Evolutionary conservation across 2,888 invertebrate species (phyloP).

Genomic region (Chymomyza procnemis): DNA sequence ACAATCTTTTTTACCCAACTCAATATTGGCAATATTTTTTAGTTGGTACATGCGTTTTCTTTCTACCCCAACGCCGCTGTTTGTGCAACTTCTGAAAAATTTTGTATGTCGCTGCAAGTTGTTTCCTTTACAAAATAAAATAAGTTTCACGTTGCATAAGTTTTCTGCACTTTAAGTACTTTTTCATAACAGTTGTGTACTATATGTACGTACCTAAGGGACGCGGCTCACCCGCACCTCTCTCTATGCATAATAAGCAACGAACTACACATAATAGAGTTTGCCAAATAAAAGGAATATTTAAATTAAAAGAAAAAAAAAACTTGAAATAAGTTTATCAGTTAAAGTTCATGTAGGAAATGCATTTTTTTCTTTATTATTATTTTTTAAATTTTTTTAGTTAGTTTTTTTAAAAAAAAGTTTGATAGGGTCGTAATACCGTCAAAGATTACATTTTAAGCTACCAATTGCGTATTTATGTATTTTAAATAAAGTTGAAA

Average conservation of each 20-base stretch:
- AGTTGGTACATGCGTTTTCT: constrained; percentile 23
- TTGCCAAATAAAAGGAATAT: constrained; percentile 58
- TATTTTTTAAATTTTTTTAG: not conserved
- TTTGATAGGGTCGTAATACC: too few relatives aligned
- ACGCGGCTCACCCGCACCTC: constrained; percentile 61
- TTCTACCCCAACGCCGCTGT: constrained; percentile 5
- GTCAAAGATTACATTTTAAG: not conserved
- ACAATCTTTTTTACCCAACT: not conserved
- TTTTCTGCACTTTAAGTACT: constrained; percentile 70
- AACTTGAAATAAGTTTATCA: constrained; percentile 55
- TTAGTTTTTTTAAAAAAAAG: not conserved
- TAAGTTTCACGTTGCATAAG: constrained; percentile 69
- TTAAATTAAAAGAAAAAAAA: constrained; percentile 33
- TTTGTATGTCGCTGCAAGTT: constrained; percentile 57
- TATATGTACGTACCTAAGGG: constrained; percentile 60
- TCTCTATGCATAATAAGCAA: constrained; percentile 65
- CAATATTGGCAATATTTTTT: constrained; percentile 54
- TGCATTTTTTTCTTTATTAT: not conserved
- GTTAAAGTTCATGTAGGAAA: not conserved
- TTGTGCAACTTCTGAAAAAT: constrained; percentile 39
- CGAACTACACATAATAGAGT: constrained; percentile 61
- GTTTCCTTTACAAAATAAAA: constrained; percentile 7
- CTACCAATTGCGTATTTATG: constrained; percentile 28
- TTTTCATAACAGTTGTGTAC: constrained; percentile 56
- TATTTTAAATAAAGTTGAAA: constrained; percentile 30